phyloP scores from a whole-genome alignment of 2,888 invertebrate genomes.

The Tachina fera region DNA sequence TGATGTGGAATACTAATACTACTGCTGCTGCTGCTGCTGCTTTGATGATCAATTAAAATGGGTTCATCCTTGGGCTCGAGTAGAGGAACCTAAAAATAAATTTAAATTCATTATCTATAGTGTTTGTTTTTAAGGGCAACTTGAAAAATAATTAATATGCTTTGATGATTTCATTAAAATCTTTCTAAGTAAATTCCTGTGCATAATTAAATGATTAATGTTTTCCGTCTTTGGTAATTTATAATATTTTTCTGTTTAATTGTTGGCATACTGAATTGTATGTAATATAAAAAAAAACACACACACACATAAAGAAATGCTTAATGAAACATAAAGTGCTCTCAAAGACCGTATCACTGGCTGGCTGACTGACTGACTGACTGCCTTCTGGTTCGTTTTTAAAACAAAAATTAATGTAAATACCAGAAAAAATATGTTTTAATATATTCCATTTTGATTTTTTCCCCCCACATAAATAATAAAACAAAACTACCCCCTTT shows the following conservation, averaged over 20 bases:
- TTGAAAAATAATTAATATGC: neutral
- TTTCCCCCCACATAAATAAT: neutral
- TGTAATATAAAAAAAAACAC: neutral
- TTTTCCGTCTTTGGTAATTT: constrained; percentile 49
- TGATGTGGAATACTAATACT: constrained; percentile 1
- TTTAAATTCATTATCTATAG: neutral
- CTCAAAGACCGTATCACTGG: neutral
- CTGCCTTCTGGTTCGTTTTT: neutral
- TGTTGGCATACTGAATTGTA: constrained; percentile 59
- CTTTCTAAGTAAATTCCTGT: constrained; percentile 43
- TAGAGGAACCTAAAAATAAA: constrained; percentile 77
- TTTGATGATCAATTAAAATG: constrained; percentile 69
- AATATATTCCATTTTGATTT: constrained; percentile 21
- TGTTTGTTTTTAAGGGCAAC: neutral
- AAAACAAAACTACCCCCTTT: constrained; percentile 48
- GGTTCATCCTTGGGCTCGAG: constrained; percentile 80
- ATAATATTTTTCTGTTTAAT: constrained; percentile 55
- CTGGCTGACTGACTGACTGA: neutral
- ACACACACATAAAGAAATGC: constrained; percentile 30
- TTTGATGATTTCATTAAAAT: constrained; percentile 55
- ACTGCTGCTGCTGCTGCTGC: constrained; percentile 15
- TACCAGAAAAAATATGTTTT: constrained; percentile 56
- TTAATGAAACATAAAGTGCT: constrained; percentile 62
- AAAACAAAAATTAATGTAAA: constrained; percentile 33
- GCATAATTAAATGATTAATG: constrained; percentile 64